Evolutionary conservation across 1,140 invertebrate genomes (phyloP), one percentile per base, ranked within the genome.

Genomic region (Bicyclus anynana): DNA sequence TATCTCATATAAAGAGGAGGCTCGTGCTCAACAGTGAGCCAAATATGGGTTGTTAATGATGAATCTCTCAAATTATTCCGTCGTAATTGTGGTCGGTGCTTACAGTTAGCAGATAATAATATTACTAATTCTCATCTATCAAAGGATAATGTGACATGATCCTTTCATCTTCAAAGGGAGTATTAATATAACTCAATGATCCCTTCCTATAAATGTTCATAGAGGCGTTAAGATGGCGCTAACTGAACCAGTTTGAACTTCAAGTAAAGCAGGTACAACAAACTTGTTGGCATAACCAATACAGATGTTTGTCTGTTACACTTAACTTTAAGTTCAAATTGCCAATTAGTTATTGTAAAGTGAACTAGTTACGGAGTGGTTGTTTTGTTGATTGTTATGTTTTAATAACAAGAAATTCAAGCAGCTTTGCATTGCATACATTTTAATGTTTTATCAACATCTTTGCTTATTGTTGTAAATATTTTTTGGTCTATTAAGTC

Each of bases 211-310:
- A 59, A 67, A 57, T 69, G 67, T 69, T 72, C 63, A 67, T 47
- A 47, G 49, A 53, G 54, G 59, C 67, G 64, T 69, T 66, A 77
- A 73, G 53, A 66, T 60, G 65, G 72, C 74, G 73, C 66, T 83
- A 79, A 79, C 66, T 71, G 67, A 69, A 69, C 75, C 74, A 75
- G 71, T 80, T 80, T 62, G 53, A 59, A 80, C 61, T 70, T 76
- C 55, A 71, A 76, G 65, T 76, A 69, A 66, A 58, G 49, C 70
- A 74, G 71, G 44, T 27, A n/a, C 20, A 64, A 69, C 60, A 63
- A 68, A 69, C 49, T 80, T 72, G 72, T 78, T 74, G 64, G 60
- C 57, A 66, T 53, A 72, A 74, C 55, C 71, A 71, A 78, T 75
- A 64, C 63, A 67, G 71, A 57, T 68, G 35, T 49, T 54, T 56